Conservation (phyloP, 2,113 vertebrate species). For the Empidonax alnorum region DNA sequence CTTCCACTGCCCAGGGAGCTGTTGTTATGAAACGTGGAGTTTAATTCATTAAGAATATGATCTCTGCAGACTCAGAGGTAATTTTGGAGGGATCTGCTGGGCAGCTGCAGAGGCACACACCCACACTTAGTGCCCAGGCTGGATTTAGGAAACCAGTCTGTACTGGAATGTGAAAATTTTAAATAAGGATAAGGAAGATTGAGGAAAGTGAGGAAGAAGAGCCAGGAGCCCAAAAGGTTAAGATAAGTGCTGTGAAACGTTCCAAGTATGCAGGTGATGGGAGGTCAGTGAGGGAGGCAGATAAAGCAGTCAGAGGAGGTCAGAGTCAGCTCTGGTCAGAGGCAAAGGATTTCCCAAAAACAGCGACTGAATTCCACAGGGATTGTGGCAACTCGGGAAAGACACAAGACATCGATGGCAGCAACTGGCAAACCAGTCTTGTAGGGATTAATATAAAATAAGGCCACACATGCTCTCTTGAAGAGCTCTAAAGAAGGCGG, state of each 20-base stretch:
- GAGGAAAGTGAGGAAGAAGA: neutral
- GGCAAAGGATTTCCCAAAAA: neutral
- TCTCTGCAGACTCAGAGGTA: neutral
- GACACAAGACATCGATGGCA: neutral
- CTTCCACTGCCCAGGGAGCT: neutral
- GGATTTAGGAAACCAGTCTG: neutral
- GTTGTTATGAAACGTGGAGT: neutral
- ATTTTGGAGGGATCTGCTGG: neutral
- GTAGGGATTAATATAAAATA: neutral
- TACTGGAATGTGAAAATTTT: neutral
- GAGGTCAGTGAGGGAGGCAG: constrained; percentile 5
- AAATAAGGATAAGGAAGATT: neutral
- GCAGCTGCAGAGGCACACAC: neutral
- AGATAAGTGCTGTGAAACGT: neutral
- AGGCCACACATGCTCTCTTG: neutral
- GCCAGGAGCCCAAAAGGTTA: neutral
- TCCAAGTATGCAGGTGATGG: neutral
- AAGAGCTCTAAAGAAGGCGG: neutral
- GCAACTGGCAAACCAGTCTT: neutral
- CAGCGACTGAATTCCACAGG: neutral
- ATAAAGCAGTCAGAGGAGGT: neutral
- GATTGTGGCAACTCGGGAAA: neutral
- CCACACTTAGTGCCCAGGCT: neutral
- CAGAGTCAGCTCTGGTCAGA: neutral
- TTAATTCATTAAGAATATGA: neutral